Evolutionary conservation across 2,888 invertebrate genomes (phyloP).

Genomic region (Merodon equestris): DNA sequence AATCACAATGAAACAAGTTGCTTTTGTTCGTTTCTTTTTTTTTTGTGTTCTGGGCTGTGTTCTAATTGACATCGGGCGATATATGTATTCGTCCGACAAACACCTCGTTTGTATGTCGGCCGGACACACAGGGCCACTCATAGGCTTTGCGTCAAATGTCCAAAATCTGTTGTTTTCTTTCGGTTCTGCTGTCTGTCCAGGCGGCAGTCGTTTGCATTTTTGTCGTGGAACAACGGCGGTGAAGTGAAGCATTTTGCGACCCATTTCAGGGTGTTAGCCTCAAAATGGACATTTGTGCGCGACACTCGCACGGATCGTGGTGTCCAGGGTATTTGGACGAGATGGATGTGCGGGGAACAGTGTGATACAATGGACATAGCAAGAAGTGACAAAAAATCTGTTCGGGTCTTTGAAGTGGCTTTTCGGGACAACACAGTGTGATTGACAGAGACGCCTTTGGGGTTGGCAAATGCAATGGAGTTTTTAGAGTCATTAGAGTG

Average conservation of each 20-base stretch:
- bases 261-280: constrained; percentile 62
- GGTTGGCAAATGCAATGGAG: background rate
- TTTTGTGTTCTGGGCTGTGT: constrained; percentile 37
- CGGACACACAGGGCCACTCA: constrained; percentile 28
- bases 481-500: too few species aligned
- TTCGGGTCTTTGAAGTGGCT: constrained; percentile 10
- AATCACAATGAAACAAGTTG: too few species aligned
- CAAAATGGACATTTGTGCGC: constrained; percentile 57
- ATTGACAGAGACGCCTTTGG: background rate
- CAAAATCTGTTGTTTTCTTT: constrained; percentile 1
- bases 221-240: background rate
- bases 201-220: constrained; percentile 49
- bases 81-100: constrained; percentile 65
- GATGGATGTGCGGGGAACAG: background rate
- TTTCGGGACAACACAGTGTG: background rate
- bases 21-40: too few species aligned
- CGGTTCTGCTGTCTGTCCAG: constrained; percentile 2
- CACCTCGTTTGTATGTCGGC: constrained; percentile 58
- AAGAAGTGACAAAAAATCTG: constrained; percentile 54
- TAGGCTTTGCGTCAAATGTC: constrained; percentile 49
- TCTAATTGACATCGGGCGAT: constrained; percentile 63
- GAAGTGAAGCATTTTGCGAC: constrained; percentile 53
- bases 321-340: background rate
- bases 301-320: constrained; percentile 26
- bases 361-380: constrained; percentile 39